Evolutionary conservation across 2,888 invertebrate species (phyloP).

Genomic region (Conomelus anceps): DNA sequence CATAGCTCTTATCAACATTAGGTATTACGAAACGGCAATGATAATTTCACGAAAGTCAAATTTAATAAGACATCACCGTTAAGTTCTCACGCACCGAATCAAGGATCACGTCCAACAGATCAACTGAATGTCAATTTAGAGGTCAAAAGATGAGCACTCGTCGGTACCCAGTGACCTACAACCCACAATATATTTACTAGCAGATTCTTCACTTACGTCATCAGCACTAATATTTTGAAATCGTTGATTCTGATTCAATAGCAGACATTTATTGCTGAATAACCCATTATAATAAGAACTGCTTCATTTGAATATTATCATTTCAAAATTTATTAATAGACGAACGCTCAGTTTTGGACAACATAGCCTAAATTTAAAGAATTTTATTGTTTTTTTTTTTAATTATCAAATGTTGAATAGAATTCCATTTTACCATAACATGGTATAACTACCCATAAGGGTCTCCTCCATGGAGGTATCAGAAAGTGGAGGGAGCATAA

Average conservation of each 20-base stretch:
- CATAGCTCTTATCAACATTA: neutral
- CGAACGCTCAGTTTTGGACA: no score
- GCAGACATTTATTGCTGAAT: no score
- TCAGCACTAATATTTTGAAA: neutral
- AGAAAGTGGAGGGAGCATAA: no score
- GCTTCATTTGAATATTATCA: no score
- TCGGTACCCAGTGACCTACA: neutral
- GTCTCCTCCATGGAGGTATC: no score
- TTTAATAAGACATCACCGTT: neutral
- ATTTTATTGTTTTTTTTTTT: no score
- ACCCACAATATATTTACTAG: neutral
- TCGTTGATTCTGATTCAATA: neutral
- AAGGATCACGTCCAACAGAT: neutral
- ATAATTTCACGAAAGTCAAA: neutral
- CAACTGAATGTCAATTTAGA: neutral
- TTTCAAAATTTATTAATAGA: no score
- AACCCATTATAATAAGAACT: no score
- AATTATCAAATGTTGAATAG: no score
- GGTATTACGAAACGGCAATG: neutral
- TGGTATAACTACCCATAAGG: no score
- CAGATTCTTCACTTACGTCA: neutral
- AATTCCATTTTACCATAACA: no score
- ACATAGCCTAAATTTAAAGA: no score
- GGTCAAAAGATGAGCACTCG: neutral
- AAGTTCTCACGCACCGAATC: neutral